Conservation (phyloP, 1,140 invertebrate species). For the Euwallacea similis region DNA sequence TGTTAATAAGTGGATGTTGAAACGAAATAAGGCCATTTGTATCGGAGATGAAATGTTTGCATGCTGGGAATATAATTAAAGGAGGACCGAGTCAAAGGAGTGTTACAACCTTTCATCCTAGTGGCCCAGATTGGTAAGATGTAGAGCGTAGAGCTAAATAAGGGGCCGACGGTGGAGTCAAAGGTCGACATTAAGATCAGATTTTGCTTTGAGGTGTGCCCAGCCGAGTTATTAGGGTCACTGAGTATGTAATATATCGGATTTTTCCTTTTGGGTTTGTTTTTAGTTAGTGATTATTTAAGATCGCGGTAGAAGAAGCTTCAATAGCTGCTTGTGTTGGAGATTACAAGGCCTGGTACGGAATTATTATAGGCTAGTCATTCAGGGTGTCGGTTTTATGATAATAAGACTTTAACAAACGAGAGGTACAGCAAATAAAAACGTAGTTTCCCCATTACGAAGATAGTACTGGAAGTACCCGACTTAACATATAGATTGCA, state of each 20-base stretch:
- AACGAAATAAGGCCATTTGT: no score
- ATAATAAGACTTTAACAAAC: no score
- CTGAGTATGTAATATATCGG: background rate
- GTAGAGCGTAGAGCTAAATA: background rate
- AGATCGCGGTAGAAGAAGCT: no score
- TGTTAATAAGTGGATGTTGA: no score
- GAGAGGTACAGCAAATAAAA: no score
- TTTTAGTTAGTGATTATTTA: background rate
- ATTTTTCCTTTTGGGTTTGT: background rate
- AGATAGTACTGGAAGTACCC: no score
- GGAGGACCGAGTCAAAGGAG: constrained; percentile 3
- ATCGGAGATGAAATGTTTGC: background rate
- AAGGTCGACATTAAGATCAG: constrained; percentile 26
- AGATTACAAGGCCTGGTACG: no score
- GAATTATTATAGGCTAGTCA: no score
- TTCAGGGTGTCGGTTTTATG: no score
- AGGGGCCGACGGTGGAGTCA: constrained; percentile 11
- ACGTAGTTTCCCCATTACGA: no score
- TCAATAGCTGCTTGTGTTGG: no score
- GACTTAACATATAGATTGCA: no score
- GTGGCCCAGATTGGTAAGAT: constrained; percentile 20
- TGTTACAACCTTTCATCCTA: constrained; percentile 19
- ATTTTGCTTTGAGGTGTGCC: constrained; percentile 7
- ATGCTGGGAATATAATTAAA: constrained; percentile 12
- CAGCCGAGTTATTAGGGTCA: background rate